These are phyloP conservation scores for Chelonus insularis DNA, from an alignment of 1,140 invertebrate species.

Conservation along the genomic window DNA sequence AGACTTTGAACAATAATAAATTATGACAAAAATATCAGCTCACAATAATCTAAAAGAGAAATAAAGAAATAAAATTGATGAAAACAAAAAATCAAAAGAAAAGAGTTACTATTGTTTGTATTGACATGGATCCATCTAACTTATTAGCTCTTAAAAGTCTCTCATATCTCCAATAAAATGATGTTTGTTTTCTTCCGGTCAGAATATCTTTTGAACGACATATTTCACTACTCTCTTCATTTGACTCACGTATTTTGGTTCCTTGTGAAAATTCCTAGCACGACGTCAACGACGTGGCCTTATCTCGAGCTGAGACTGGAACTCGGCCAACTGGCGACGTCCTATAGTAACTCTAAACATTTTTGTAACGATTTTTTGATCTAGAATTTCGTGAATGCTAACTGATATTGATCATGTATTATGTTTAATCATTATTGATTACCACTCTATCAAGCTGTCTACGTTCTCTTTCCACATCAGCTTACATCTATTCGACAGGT, in stretches of 20 bases:
- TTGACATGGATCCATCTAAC: too few species aligned
- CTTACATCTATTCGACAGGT: too few species aligned
- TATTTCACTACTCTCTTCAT: constrained; percentile 6
- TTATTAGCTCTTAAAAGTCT: too few species aligned
- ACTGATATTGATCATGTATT: too few species aligned
- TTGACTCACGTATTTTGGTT: constrained; percentile 4
- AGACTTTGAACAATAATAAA: too few species aligned
- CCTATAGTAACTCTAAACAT: constrained; percentile 32
- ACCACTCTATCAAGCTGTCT: neutral
- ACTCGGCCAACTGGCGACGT: constrained; percentile 23
- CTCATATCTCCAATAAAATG: too few species aligned
- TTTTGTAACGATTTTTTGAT: constrained; percentile 22
- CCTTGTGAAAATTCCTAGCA: constrained; percentile 12
- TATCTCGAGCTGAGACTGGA: constrained; percentile 21
- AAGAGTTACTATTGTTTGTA: too few species aligned
- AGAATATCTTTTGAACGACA: neutral
- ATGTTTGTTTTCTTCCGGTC: neutral
- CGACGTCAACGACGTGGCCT: constrained; percentile 1
- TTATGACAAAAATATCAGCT: too few species aligned
- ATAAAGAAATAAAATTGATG: too few species aligned
- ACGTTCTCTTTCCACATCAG: too few species aligned
- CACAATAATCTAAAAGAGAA: too few species aligned
- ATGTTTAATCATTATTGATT: neutral
- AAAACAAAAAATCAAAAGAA: too few species aligned
- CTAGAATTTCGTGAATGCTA: neutral